These are phyloP conservation scores for Phoxinus phoxinus DNA, from an alignment of 2,113 vertebrate genomes.

Conservation along the genomic window DNA sequence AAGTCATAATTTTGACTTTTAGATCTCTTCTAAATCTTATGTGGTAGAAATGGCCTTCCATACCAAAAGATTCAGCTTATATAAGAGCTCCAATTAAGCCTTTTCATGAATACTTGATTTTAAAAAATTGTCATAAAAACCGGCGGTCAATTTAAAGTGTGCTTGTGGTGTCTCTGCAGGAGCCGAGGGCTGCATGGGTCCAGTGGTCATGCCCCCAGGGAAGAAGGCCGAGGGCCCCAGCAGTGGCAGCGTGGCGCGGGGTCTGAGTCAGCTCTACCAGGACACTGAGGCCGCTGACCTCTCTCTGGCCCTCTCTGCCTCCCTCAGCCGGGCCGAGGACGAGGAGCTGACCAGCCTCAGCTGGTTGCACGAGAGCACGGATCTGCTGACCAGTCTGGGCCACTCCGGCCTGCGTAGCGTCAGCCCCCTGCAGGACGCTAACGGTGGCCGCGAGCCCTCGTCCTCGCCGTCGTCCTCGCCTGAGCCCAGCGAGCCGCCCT, in stretches of 20 bases:
- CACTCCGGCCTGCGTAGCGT: conserved; percentile 93
- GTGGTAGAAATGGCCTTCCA: no score
- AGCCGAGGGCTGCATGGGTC: conserved; percentile 93
- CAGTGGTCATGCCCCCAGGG: conserved; percentile 98
- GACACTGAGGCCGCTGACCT: conserved; percentile 90
- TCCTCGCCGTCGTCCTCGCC: conserved; percentile 76
- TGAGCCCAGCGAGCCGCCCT: conserved; percentile 74
- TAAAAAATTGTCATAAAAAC: neutral
- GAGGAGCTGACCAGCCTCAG: conserved; percentile 98
- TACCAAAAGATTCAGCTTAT: neutral
- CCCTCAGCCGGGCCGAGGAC: conserved; percentile 82
- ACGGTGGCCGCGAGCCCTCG: conserved; percentile 76
- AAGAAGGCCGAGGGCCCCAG: conserved; percentile 96
- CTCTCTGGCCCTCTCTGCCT: conserved; percentile 90
- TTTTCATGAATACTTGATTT: neutral
- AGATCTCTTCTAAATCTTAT: no score
- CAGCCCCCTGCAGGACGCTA: conserved; percentile 90
- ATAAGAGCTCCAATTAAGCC: neutral
- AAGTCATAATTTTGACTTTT: no score
- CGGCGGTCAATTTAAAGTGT: neutral
- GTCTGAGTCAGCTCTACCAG: conserved; percentile 88
- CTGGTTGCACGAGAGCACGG: conserved; percentile 97
- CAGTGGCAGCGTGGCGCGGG: conserved; percentile 87
- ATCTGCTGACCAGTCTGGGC: conserved; percentile 97
- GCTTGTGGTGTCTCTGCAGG: conserved; percentile 72